A percentile compares a stretch with the other conserved stretches of the same genome.
Conservation (phyloP, 2,888 invertebrate genomes). For the Coecobrya sp. region DNA sequence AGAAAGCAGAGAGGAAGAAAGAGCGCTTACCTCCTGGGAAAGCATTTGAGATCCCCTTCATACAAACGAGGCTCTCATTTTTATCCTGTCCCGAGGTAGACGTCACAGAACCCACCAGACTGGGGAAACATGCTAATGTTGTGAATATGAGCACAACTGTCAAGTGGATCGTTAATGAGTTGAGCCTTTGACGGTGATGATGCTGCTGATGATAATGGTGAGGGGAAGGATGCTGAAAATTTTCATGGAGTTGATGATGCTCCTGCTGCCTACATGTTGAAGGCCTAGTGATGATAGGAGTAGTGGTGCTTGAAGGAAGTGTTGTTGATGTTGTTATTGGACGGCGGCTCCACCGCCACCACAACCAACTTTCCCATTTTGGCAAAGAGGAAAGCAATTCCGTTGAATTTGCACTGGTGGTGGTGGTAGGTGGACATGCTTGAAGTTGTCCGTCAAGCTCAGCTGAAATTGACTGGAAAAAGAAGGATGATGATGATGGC, state of each 20-base stretch:
- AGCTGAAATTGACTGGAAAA: slow-evolving; percentile 67
- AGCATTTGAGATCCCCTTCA: slow-evolving; percentile 43
- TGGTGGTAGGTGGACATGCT: slow-evolving; percentile 49
- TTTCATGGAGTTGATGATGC: neutral
- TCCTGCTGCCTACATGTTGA: neutral
- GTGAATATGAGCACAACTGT: slow-evolving; percentile 70
- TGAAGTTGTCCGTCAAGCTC: slow-evolving; percentile 52
- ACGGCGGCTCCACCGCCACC: slow-evolving; percentile 56
- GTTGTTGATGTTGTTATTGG: slow-evolving; percentile 48
- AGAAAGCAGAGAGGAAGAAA: neutral
- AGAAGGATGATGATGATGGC: slow-evolving; percentile 18
- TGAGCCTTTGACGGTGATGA: slow-evolving; percentile 58
- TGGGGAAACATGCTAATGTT: slow-evolving; percentile 70
- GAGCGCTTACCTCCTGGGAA: slow-evolving; percentile 69
- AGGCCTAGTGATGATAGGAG: neutral
- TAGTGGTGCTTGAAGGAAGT: slow-evolving; percentile 5
- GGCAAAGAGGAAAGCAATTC: slow-evolving; percentile 35
- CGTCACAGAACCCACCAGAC: slow-evolving; percentile 58
- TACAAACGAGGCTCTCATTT: slow-evolving; percentile 67
- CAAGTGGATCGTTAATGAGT: slow-evolving; percentile 65
- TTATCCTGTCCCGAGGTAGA: slow-evolving; percentile 43
- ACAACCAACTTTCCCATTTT: slow-evolving; percentile 43
- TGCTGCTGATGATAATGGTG: slow-evolving; percentile 11
- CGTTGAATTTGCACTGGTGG: slow-evolving; percentile 17
- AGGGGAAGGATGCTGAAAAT: neutral